Percentiles rank a stretch among this genome's conserved stretches.
Conservation (phyloP, 2,113 vertebrate species). For the Entelurus aequoreus region DNA sequence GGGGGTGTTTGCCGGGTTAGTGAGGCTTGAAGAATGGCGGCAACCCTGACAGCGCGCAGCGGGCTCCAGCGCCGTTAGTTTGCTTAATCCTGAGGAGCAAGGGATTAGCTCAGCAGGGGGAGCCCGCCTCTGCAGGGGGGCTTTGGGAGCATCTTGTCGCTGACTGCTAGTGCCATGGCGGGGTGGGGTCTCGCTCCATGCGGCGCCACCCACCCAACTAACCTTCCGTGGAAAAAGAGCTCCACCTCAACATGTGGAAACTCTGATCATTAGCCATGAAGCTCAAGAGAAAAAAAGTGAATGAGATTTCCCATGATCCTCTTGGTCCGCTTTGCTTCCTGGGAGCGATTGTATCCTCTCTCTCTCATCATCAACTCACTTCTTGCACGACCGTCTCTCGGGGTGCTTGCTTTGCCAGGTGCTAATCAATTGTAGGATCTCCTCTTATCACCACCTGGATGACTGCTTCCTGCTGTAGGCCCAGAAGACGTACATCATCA, state of each 20-base stretch:
- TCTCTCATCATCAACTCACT: no score
- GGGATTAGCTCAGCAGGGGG: slow-evolving; percentile 61
- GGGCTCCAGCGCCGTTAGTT: slow-evolving; percentile 56
- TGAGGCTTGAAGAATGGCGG: not conserved
- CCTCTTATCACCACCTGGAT: no score
- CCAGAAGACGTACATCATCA: no score
- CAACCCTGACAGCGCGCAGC: slow-evolving; percentile 52
- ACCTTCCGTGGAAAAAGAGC: slow-evolving; percentile 6
- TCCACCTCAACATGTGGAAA: slow-evolving; percentile 20
- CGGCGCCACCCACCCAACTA: not conserved
- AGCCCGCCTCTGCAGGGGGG: slow-evolving; percentile 33
- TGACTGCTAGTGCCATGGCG: slow-evolving; percentile 19
- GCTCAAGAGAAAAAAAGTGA: not conserved
- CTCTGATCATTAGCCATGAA: not conserved
- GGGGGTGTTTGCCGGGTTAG: not conserved
- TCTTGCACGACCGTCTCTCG: no score
- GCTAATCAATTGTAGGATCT: no score
- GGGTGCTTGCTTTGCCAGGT: no score
- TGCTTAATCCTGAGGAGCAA: slow-evolving; percentile 62
- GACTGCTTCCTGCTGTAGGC: no score
- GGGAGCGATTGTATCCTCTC: not conserved
- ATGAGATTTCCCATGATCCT: not conserved
- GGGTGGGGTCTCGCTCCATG: not conserved
- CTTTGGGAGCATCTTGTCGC: slow-evolving; percentile 43
- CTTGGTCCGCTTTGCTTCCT: not conserved